Percentiles rank a stretch among this genome's conserved stretches.
Conservation (phyloP, 1,140 invertebrate genomes). For the Pectinophora gossypiella region DNA sequence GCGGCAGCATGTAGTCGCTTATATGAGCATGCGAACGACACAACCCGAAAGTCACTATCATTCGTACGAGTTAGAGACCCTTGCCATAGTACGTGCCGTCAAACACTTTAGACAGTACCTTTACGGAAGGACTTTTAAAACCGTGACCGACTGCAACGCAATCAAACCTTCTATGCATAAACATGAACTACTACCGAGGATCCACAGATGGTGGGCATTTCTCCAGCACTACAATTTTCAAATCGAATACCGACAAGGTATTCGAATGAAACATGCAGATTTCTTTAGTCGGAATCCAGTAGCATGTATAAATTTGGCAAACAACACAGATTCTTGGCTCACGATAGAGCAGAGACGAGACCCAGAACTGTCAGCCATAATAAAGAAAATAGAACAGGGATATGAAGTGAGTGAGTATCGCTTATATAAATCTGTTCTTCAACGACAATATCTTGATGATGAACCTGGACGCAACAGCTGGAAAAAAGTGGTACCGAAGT, state of each 20-base stretch:
- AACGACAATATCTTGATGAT: background rate
- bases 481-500: constrained; percentile 11
- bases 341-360: constrained; percentile 17
- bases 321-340: constrained; percentile 12
- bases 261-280: constrained; percentile 11
- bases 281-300: constrained; percentile 7
- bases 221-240: constrained; percentile 37
- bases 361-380: constrained; percentile 8
- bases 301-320: constrained; percentile 11
- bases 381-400: constrained; percentile 9
- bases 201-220: constrained; percentile 35
- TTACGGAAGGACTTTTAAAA: constrained; percentile 22
- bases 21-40: constrained; percentile 17
- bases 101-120: constrained; percentile 30
- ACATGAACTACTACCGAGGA: constrained; percentile 22
- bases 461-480: constrained; percentile 1
- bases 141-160: constrained; percentile 25
- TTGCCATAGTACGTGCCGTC: constrained; percentile 44
- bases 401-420: constrained; percentile 9
- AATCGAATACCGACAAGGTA: constrained; percentile 8
- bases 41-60: constrained; percentile 41
- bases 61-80: constrained; percentile 55
- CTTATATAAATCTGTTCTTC: background rate
- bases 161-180: constrained; percentile 26
- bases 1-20: constrained; percentile 6